Base-by-base conservation (phyloP, 2,888 invertebrate genomes). In the Galeopsomyia nigrocyanea region DNA sequence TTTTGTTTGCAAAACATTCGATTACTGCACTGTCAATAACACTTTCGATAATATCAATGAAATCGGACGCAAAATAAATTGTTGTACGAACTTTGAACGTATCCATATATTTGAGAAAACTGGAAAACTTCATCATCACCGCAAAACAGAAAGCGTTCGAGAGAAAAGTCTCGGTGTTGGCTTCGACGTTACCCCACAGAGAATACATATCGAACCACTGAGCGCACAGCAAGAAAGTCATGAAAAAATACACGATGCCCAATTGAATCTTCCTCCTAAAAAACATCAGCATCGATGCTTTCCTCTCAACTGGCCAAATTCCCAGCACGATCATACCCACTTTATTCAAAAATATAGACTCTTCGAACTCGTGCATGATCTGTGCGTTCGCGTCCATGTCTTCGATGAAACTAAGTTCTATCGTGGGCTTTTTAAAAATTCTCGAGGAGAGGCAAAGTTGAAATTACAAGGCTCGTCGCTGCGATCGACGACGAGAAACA, bases 171-270 rank as follows among this genome's bases (percentile, higher is more conserved):
- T 68, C 61, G 22, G 46, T 53, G 7, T 46, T 68, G 1, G 68
- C 68, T 6, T 68, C 68, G 7, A 68, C 53, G n/a, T 68, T 47
- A 13, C 53, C 68, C 61, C 68, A 68, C 0, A 61, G 17, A 21
- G 26, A 47, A n/a, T 68, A 68, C 1, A 61, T 46, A 53, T 68
- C 61, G n/a, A 21, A 61, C 68, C 68, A 68, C 14, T 68, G 61
- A 7, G 26, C 14, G 13, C 39, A 17, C 6, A 68, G 1, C 0
- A 68, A 10, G 5, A 19, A 13, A 17, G 50, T 19, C 9, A 57
- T 31, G 0, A 26, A 17, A 14, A 47, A 21, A 21, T 66, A 57
- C 0, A 66, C 17, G 5, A 57, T n/a, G 13, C 1, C 26, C 6
- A 47, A 13, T 10, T 50, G 49, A 31, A 49, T 19, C 14, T 19